Evolutionary conservation across 2,113 vertebrate species (phyloP), one percentile per base, ranked within the genome.

Genomic region (Polyodon spathula): DNA sequence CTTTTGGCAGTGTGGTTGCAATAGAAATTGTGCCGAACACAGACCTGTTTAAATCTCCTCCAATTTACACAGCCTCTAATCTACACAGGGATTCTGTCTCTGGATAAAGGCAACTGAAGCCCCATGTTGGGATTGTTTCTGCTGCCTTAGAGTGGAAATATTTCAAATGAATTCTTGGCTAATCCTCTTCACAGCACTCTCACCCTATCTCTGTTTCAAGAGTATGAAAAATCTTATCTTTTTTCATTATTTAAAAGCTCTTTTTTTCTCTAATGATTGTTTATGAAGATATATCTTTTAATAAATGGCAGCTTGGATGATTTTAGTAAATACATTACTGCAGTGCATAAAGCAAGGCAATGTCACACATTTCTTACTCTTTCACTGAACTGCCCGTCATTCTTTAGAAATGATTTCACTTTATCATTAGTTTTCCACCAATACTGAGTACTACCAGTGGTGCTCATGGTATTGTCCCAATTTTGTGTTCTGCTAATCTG

Each of bases 121-220:
- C n/a, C n/a, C n/a, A n/a, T n/a, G n/a, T n/a, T n/a, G n/a, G n/a
- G n/a, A n/a, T n/a, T n/a, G n/a, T n/a, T n/a, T n/a, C n/a, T n/a
- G n/a, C 78, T 76, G 69, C 68, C 69, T 79, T 80, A 71, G 76
- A 79, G 76, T 79, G 75, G 76, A 78, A 76, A 83, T 73, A 71
- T 78, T 78, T 77, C 76, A 73, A 78, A 72, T 82, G 81, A 83
- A 82, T 70, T 71, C 65, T 27, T 64, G 64, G 68, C 76, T 71
- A 72, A 68, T 63, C 74, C 73, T 71, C 76, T 76, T 40, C 59
- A 64, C 63, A 66, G 55, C 60, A 43, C 67, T 58, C 78, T 76
- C 73, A 78, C 71, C 75, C 72, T 66, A 67, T 60, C 56, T 75
- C 65, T 69, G 61, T 71, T 37, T 63, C 66, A 73, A 79, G 71